Base-by-base conservation (phyloP, 1,140 invertebrate species). In the Hesperophylax magnus region DNA sequence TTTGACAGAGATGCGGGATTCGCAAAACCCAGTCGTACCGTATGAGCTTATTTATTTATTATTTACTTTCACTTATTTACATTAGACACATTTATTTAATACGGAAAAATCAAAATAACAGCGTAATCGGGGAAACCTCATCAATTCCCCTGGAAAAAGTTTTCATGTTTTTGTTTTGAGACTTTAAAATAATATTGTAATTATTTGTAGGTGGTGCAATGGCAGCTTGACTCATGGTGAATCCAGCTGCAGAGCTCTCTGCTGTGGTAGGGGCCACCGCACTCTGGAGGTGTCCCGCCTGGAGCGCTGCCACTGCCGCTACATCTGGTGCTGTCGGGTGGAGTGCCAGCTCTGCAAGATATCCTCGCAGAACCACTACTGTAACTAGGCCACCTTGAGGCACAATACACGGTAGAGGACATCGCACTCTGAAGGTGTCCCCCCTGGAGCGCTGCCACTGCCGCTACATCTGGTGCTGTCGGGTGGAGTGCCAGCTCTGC, bases 391-490 rank as follows among this genome's bases (percentile, higher is more conserved):
- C 5, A 1, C 22, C 27, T 27, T 18, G n/a, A 18, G 56, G 6
- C 0, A 47, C 9, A 47, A 47, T 6, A n/a, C 97, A 96, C 87
- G 95, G 96, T 54, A 92, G 96, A 80, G 96, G 96, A 3, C 94
- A 96, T 87, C 1, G 6, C 2, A 96, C 94, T 1, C 91, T 93
- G 67, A 92, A 93, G 58, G 91, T 92, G 53, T 92, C 93, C 85
- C 92, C 93, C 47, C 90, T 93, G 34, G 94, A 95, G 87, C 91
- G 94, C 85, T 98, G 97, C 88, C 93, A 96, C 85, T 98, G 97
- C 91, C 95, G 96, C 87, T 97, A 97, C 89, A 93, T 96, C 86
- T 97, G 95, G 92, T 98, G 96, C 88, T 98, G 97, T 88, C 95
- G 95, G 86, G 96, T 98, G 11, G 94, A 95, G 87, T 98, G 97